Evolutionary conservation across 2,797 vertebrate species (phyloP).

Genomic region (Chaenodraco wilsoni): DNA sequence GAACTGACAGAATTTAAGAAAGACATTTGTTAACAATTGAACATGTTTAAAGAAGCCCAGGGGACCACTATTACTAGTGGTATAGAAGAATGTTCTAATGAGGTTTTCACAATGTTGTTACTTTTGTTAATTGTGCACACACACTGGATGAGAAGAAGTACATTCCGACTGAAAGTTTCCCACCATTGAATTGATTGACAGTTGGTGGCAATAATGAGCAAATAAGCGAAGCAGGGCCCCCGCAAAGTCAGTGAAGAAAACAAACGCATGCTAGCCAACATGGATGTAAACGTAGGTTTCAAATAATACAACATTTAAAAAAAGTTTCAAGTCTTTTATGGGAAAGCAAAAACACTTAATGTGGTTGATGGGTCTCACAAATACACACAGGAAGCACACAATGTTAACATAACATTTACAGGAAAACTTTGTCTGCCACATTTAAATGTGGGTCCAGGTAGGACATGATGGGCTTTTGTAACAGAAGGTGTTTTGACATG

Average conservation of each 20-base stretch:
- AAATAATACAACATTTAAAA: too few species aligned
- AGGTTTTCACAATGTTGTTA: neutral
- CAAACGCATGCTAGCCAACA: neutral
- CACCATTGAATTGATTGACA: neutral
- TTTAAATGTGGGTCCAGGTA: neutral
- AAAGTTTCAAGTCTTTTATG: too few species aligned
- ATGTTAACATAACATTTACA: neutral
- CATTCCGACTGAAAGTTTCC: too few species aligned
- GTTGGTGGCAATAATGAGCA: neutral
- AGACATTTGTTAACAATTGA: neutral
- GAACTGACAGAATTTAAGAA: neutral
- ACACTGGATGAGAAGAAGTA: too few species aligned
- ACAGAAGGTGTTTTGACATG: neutral
- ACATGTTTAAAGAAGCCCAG: too few species aligned
- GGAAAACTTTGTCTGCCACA: neutral
- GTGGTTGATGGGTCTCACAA: slow-evolving; percentile 1
- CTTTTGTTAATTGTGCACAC: too few species aligned
- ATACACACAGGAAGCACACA: neutral
- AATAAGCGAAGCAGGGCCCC: neutral
- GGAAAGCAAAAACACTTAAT: neutral
- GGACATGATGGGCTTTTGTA: neutral
- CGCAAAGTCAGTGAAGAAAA: neutral
- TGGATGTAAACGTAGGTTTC: neutral
- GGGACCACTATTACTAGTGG: too few species aligned
- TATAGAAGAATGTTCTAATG: too few species aligned